These are phyloP conservation scores for Agonopterix alstromeriana DNA, from an alignment of 2,888 invertebrate species.

Conservation along the genomic window DNA sequence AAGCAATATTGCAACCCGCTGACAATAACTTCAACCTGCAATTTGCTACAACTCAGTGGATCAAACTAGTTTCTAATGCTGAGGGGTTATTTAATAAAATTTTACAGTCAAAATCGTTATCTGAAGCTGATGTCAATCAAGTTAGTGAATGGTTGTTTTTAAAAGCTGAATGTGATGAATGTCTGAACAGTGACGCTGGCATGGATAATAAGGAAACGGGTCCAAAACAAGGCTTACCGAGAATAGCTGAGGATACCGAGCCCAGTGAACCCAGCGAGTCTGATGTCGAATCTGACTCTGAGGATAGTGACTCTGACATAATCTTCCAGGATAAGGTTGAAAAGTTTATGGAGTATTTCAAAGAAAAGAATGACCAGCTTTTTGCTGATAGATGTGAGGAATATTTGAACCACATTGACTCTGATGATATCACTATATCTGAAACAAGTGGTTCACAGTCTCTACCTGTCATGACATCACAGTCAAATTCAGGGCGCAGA, in stretches of 20 bases:
- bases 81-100: constrained; percentile 89
- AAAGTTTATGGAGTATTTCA: constrained; percentile 83
- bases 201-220: constrained; percentile 59
- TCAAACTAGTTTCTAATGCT: constrained; percentile 88
- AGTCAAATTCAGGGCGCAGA: constrained; percentile 66
- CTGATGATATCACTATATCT: constrained; percentile 70
- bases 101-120: constrained; percentile 81
- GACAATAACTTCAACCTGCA: constrained; percentile 82
- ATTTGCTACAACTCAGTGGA: constrained; percentile 89
- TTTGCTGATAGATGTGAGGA: constrained; percentile 79
- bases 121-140: constrained; percentile 84
- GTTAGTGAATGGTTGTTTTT: constrained; percentile 88
- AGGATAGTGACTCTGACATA: constrained; percentile 77
- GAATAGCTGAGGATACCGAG: constrained; percentile 73
- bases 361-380: constrained; percentile 81
- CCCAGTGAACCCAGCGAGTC: constrained; percentile 79
- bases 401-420: constrained; percentile 72
- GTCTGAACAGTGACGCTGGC: constrained; percentile 78
- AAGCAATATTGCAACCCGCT: constrained; percentile 36
- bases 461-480: constrained; percentile 64
- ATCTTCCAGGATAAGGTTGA: constrained; percentile 84
- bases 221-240: constrained; percentile 62
- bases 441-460: constrained; percentile 71
- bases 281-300: constrained; percentile 78
- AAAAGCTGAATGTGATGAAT: constrained; percentile 92